Evolutionary conservation across 2,113 vertebrate genomes (phyloP).

Genomic region (Hypomesus transpacificus): DNA sequence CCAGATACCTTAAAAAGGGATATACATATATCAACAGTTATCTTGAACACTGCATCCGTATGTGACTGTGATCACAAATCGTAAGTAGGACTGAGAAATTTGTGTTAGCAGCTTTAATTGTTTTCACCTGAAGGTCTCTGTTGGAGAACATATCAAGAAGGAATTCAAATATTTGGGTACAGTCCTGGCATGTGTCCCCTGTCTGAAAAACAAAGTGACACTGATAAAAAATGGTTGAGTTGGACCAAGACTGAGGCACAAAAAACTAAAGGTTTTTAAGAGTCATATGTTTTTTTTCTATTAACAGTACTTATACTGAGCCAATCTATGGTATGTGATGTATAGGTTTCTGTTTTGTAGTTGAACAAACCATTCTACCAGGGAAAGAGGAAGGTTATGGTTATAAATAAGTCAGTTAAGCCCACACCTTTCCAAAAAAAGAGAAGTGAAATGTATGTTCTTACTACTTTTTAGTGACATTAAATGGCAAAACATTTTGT

Average conservation of each 20-base stretch:
- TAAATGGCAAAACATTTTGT: no score
- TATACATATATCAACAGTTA: conserved; percentile 18
- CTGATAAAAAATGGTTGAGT: background rate
- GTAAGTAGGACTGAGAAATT: background rate
- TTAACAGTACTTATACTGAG: background rate
- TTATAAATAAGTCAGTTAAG: no score
- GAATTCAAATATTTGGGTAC: conserved; percentile 66
- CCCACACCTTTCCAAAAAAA: no score
- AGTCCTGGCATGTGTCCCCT: conserved; percentile 67
- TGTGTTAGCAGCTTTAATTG: background rate
- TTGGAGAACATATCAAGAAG: conserved; percentile 63
- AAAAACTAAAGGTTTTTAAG: background rate
- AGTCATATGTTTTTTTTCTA: background rate
- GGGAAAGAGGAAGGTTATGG: no score
- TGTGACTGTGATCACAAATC: background rate
- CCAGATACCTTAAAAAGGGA: background rate
- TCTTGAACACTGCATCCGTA: conserved; percentile 21
- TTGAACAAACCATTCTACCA: no score
- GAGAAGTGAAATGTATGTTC: no score
- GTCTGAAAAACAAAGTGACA: conserved; percentile 45
- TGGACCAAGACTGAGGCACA: background rate
- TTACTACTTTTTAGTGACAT: no score
- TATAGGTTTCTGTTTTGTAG: background rate
- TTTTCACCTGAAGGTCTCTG: conserved; percentile 62
- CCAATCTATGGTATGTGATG: background rate